These are phyloP conservation scores for Nyctibius bracteatus DNA, from an alignment of 2,113 vertebrate species.

Conservation along the genomic window DNA sequence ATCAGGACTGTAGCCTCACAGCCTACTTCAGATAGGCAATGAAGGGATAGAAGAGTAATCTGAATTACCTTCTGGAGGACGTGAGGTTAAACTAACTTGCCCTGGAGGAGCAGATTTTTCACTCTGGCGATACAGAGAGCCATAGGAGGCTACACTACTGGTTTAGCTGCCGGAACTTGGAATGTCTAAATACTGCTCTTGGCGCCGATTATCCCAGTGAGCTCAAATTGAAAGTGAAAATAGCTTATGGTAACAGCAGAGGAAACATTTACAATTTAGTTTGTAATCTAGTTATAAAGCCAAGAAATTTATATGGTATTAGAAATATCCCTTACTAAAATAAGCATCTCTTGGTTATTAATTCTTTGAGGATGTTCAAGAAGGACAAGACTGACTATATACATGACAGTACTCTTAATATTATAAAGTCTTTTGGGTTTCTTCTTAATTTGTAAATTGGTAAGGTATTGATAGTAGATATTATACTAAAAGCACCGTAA, in stretches of 20 bases:
- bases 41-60: not conserved
- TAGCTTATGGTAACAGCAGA: not conserved
- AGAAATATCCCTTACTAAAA: not conserved
- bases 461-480: not conserved
- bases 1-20: not conserved
- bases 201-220: not conserved
- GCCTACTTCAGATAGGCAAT: not conserved
- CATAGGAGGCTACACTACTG: not conserved
- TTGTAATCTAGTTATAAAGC: not conserved
- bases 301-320: not conserved
- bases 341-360: not conserved
- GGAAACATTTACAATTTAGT: not conserved
- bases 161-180: not conserved
- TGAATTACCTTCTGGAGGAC: not conserved
- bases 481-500: not conserved
- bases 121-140: not conserved
- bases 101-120: not conserved
- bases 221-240: not conserved
- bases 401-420: not conserved
- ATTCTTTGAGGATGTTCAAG: not conserved
- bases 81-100: not conserved
- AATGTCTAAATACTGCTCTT: not conserved
- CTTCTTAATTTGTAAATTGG: not conserved
- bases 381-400: not conserved
- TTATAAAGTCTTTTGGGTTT: not conserved